Evolutionary conservation across 2,797 vertebrate genomes (phyloP), one percentile per base, ranked within the genome.

Genomic region (Picus viridis): DNA sequence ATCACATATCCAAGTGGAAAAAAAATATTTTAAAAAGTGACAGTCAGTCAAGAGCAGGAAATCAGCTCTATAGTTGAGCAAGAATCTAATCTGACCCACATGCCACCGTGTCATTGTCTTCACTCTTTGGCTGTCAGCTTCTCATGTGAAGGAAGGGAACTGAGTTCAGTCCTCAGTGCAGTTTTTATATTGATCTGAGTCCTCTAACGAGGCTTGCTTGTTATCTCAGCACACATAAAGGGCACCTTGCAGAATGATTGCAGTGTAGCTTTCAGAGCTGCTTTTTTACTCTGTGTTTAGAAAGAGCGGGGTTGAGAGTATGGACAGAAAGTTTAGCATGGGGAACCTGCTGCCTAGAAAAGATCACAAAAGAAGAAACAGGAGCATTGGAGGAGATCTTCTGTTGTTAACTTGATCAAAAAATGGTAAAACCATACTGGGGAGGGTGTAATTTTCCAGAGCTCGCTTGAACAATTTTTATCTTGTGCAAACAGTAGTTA

Each of bases 31-130:
- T 51, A 32, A 14, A 26, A 49, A 63, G 26, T 10, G 8, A 73
- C 39, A 18, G 56, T 83, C 73, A 72, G 32, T 83, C 39, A 67
- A 67, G 61, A 88, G 43, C 49, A 88, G 64, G 64, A 83, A 91
- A 79, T 82, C 30, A 43, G 34, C 16, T 91, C 63, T 59, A 0
- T 39, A 30, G 72, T 92, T 91, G 67, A 90, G 20, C 41, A 83
- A 78, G 67, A 75, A 67, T 59, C n/a, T 90, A 75, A 91, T 39
- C 32, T 34, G 57, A 91, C 16, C 47, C 90, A 91, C 67, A 32
- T 79, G 70, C 29, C 30, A 27, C 30, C 0, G 2, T 65, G 19
- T 13, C 7, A 3, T 34, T n/a, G 63, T 27, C 51, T 63, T 57
- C 36, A 11, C 34, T 72, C 15, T 41, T 53, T 16, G 64, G 9